Evolutionary conservation across 1,140 invertebrate genomes (phyloP), one percentile per base, ranked within the genome.

Genomic region (Pogonognathellus flavescens): DNA sequence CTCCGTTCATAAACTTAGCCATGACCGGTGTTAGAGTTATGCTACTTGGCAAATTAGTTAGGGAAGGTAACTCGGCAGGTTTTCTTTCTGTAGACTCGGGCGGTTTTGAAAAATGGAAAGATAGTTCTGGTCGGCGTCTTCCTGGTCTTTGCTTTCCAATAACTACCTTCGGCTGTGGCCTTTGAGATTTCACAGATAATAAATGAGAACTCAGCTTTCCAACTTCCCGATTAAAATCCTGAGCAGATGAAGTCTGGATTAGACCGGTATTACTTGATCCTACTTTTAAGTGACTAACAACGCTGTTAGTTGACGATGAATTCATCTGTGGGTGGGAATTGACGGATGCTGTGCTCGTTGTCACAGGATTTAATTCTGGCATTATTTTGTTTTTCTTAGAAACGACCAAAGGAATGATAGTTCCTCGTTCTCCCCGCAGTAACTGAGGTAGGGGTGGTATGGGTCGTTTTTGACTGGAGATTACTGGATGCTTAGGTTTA

Each of bases 11-110:
- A n/a, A 76, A n/a, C 16, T 50, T 76, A 18, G 70, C 11, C 3
- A 76, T 11, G 16, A 84, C 31, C 18, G 83, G 49, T 1, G 83
- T 84, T 6, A 84, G 41, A 22, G 83, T 84, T 18, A 84, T 76
- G 22, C 50, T 84, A 49, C 41, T 84, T 22, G 60, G 20, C 13
- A 84, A 55, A 60, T 70, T 22, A 20, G 18, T 0, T 1, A 25
- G 14, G 11, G 83, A 1, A 11, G 66, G 31, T 10, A 70, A 53
- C 7, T 62, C 0, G 14, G 20, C 13, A 25, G 49, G 49, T 84
- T 25, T 57, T 18, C 9, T 31, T 1, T 70, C 66, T 0, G 66
- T 1, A 13, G 16, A 20, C 13, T 31, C 31, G n/a, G 70, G 16
- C 7, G 70, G 70, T 16, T 50, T 76, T 14, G 70, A 76, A 76